phyloP scores from a whole-genome alignment of 2,113 vertebrate genomes.

The Pseudorasbora parva region DNA sequence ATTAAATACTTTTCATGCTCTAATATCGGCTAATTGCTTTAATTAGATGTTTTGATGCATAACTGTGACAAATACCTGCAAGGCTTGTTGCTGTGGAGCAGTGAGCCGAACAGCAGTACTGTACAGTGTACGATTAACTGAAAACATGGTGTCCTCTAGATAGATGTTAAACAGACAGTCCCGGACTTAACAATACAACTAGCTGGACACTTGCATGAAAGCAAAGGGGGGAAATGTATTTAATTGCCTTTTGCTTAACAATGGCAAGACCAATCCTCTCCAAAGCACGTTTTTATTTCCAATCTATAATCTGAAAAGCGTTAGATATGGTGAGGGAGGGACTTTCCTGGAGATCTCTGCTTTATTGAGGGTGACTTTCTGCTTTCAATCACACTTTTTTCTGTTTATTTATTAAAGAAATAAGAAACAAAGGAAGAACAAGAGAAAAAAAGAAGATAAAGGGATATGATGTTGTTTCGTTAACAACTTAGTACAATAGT shows the following conservation, averaged over 20 bases:
- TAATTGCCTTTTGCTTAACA: background rate
- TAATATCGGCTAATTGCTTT: slow-evolving; percentile 33
- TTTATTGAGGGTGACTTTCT: background rate
- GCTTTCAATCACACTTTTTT: background rate
- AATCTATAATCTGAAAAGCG: background rate
- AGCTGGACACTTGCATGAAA: background rate
- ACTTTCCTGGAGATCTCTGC: background rate
- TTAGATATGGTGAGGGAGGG: background rate
- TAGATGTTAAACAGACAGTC: slow-evolving; percentile 22
- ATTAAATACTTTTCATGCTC: slow-evolving; percentile 27
- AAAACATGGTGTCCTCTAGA: background rate
- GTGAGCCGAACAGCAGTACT: background rate
- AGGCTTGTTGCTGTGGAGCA: slow-evolving; percentile 36
- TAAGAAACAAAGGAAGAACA: background rate
- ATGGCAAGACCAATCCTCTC: background rate
- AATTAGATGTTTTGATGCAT: slow-evolving; percentile 30
- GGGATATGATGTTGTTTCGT: background rate
- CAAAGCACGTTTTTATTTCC: background rate
- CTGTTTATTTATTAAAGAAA: background rate
- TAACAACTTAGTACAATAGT: background rate
- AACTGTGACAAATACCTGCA: slow-evolving; percentile 34
- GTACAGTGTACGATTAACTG: background rate
- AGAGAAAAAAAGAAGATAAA: background rate
- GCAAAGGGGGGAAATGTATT: background rate
- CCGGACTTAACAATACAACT: background rate